These are phyloP conservation scores for Solen grandis DNA, from an alignment of 1,140 invertebrate genomes.

Conservation along the genomic window DNA sequence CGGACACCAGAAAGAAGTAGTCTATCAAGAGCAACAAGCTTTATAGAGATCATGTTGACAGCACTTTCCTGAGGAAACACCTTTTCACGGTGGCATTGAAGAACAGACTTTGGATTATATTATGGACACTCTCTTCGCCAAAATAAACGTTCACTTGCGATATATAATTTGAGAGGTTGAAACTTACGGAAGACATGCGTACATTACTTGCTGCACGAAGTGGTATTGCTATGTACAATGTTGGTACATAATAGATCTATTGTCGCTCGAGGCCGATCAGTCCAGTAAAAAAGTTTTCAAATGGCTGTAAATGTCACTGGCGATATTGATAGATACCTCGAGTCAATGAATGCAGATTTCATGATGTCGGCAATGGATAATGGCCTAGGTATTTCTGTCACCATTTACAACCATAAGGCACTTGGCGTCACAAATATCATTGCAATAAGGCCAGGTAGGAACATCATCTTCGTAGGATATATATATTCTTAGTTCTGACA, in stretches of 20 bases:
- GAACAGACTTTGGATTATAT: too few relatives aligned
- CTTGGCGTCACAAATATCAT: slow-evolving; percentile 1
- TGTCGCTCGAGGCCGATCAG: neutral
- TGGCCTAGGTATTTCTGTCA: slow-evolving; percentile 1
- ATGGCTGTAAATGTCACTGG: neutral
- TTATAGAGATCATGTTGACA: slow-evolving; percentile 16
- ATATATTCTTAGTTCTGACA: slow-evolving; percentile 11
- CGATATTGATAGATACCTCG: neutral
- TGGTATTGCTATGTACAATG: neutral
- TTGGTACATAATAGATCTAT: too few relatives aligned
- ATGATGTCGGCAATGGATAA: slow-evolving; percentile 7
- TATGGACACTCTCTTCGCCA: neutral
- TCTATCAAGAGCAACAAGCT: slow-evolving; percentile 30
- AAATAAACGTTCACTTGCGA: neutral
- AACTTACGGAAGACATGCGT: too few relatives aligned
- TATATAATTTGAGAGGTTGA: slow-evolving; percentile 6
- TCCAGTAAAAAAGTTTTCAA: neutral
- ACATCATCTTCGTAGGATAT: neutral
- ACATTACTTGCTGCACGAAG: slow-evolving; percentile 1
- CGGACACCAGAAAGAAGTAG: slow-evolving; percentile 40
- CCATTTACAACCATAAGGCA: too few relatives aligned
- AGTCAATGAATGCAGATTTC: slow-evolving; percentile 2
- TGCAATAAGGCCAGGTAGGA: neutral
- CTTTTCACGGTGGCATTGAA: too few relatives aligned
- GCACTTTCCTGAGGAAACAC: too few relatives aligned